These are phyloP conservation scores for Pristiophorus japonicus DNA, from an alignment of 2,113 vertebrate genomes.

Conservation along the genomic window DNA sequence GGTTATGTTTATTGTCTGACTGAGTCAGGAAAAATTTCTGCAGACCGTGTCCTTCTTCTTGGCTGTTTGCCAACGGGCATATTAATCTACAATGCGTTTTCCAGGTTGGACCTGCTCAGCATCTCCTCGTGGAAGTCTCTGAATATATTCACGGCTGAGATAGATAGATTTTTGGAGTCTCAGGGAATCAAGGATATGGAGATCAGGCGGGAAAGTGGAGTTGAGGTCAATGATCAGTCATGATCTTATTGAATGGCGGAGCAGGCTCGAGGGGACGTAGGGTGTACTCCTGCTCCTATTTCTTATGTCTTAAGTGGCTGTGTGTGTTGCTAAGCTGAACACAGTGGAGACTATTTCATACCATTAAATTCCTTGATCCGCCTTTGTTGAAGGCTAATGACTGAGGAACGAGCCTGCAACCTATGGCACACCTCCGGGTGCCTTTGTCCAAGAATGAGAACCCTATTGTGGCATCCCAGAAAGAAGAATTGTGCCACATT, in stretches of 20 bases:
- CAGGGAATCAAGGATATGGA: too few relatives aligned
- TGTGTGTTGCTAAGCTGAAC: not conserved
- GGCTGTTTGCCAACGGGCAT: not conserved
- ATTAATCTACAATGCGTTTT: not conserved
- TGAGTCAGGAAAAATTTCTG: not conserved
- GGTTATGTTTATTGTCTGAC: not conserved
- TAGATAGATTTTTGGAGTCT: too few relatives aligned
- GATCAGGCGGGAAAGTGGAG: too few relatives aligned
- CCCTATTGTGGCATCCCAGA: not conserved
- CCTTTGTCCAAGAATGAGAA: not conserved
- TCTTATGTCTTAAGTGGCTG: too few relatives aligned
- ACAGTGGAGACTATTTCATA: not conserved
- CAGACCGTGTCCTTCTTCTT: not conserved
- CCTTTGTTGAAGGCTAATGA: not conserved
- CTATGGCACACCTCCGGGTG: not conserved
- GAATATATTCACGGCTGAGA: too few relatives aligned
- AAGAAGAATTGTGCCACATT: not conserved
- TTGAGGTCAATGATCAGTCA: too few relatives aligned
- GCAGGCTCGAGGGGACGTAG: too few relatives aligned
- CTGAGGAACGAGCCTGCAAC: not conserved
- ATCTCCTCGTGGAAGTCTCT: too few relatives aligned
- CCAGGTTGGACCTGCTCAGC: not conserved
- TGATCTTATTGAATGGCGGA: too few relatives aligned
- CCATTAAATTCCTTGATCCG: not conserved
- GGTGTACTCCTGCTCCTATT: too few relatives aligned